phyloP scores from a whole-genome alignment of 2,888 invertebrate species.

The Unio delphinus region DNA sequence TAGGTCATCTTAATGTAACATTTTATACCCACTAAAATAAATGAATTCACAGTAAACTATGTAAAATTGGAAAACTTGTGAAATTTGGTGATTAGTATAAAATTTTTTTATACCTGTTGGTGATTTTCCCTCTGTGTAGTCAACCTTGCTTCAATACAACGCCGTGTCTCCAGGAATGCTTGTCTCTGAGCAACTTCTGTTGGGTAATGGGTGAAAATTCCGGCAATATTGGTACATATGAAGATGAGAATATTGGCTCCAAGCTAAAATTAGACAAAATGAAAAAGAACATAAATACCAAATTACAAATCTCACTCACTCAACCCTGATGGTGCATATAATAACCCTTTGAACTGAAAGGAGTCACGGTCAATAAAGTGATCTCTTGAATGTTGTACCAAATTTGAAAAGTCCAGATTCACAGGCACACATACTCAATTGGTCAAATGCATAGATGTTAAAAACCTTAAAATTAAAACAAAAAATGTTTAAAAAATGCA shows the following conservation, averaged over 20 bases:
- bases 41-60: too few relatives aligned
- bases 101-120: slow-evolving; percentile 83
- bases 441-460: too few relatives aligned
- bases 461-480: too few relatives aligned
- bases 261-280: slow-evolving; percentile 74
- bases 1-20: background rate
- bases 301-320: too few relatives aligned
- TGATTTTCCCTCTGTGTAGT: slow-evolving; percentile 94
- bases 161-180: slow-evolving; percentile 93
- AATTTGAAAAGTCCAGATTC: too few relatives aligned
- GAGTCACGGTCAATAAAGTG: too few relatives aligned
- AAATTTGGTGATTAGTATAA: background rate
- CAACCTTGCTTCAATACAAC: slow-evolving; percentile 91
- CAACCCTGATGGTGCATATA: too few relatives aligned
- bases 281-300: too few relatives aligned
- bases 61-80: background rate
- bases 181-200: slow-evolving; percentile 91
- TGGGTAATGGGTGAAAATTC: slow-evolving; percentile 91
- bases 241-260: slow-evolving; percentile 79
- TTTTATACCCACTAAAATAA: background rate
- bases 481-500: too few relatives aligned
- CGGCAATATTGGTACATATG: slow-evolving; percentile 85
- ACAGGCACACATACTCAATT: too few relatives aligned
- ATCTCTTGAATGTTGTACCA: too few relatives aligned
- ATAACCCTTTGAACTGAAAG: too few relatives aligned